Evolutionary conservation across 2,797 vertebrate species (phyloP), one percentile per base, ranked within the genome.

Genomic region (Syncerus caffer): DNA sequence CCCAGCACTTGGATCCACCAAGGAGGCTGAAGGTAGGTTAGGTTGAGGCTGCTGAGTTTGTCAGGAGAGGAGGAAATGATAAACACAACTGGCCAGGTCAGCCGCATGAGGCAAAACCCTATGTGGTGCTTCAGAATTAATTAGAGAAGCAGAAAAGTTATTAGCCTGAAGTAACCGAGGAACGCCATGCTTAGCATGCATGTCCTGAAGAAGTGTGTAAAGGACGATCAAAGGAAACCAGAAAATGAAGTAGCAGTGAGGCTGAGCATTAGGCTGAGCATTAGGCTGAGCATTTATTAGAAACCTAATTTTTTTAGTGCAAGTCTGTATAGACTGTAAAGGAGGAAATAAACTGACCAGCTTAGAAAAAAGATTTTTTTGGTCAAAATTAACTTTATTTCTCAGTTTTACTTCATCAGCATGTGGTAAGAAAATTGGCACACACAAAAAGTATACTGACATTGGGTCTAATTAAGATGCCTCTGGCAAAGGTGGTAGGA

Each of bases 361-460:
- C 21, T 74, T 74, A 76, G 34, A 71, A 71, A 15, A 76, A 27
- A 14, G 3, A 9, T 15, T 45, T 31, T 29, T 51, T 45, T 45
- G 85, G 62, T 93, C 76, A 90, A 89, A 90, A 71, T 51, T 45
- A 62, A 90, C 74, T 97, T 98, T 97, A 97, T 92, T 97, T 90
- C 83, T 76, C 57, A 93, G 55, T 34, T 80, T 47, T 82, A 47
- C 25, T 19, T 89, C 86, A 89, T 4, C 1, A 7, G 29, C 29
- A 80, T 29, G 34, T 87, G 31, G 21, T 89, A 57, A 95, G 55
- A 86, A 62, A 60, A 74, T 6, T 76, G 85, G 80, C 80, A 84
- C 58, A 74, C 60, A 67, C 17, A 64, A 6, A 95, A 76, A 90
- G 42, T 31, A 31, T 19, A 79, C 23, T 55, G 85, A 84, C 29